Percentiles rank a stretch among this genome's conserved stretches.
Evolutionary conservation across 2,113 vertebrate genomes (phyloP).

Genomic region (Dascyllus trimaculatus): DNA sequence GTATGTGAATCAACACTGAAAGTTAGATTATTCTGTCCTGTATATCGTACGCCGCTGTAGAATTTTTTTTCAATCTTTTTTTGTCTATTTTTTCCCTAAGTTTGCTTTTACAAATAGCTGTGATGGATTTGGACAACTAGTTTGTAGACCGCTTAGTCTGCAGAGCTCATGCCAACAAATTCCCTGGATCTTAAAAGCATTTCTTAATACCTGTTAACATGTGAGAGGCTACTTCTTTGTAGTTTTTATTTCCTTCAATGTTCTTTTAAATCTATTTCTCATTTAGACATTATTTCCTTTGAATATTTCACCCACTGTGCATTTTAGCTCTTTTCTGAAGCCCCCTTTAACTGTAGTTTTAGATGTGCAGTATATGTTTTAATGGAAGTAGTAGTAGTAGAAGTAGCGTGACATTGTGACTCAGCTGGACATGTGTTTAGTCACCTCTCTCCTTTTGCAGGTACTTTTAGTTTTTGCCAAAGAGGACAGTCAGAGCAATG

Average conservation of each 20-base stretch:
- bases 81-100: too few species aligned
- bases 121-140: not conserved
- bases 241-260: not conserved
- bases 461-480: constrained; percentile 99
- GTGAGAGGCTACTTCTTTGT: too few species aligned
- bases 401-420: constrained; percentile 1
- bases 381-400: not conserved
- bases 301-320: too few species aligned
- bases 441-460: constrained; percentile 77
- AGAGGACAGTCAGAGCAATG: constrained; percentile 95
- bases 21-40: too few species aligned
- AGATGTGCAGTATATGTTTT: not conserved
- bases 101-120: too few species aligned
- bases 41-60: too few species aligned
- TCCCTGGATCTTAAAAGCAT: not conserved
- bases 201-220: not conserved
- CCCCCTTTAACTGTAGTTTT: too few species aligned
- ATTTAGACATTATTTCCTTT: not conserved
- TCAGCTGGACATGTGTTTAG: constrained; percentile 15
- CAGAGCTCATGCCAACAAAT: not conserved
- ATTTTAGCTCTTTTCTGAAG: too few species aligned
- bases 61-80: not conserved
- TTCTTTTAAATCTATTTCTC: not conserved
- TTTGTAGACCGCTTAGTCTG: not conserved
- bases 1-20: too few species aligned